Evolutionary conservation across 2,888 invertebrate genomes (phyloP), one percentile per base, ranked within the genome.

Genomic region (Rhabditoides inermis): DNA sequence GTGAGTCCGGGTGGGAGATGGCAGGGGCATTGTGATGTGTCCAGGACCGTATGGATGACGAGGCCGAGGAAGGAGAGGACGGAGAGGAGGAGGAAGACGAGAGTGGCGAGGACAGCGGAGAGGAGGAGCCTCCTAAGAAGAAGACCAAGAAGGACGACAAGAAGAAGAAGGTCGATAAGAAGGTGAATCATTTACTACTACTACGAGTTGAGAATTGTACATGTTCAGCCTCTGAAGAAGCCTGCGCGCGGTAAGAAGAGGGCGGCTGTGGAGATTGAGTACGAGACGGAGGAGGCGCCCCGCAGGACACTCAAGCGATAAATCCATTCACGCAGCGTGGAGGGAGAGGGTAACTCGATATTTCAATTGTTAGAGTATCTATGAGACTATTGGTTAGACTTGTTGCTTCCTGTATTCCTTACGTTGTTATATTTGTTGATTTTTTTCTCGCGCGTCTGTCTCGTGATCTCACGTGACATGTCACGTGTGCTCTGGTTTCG

Each of bases 231-330:
- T 23, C n/a, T 20, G 6, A n/a, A 32, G 10, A 12, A 5, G 20
- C 15, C 18, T 32, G 2, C 23, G 44, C 40, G 20, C 41, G 50
- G 45, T 47, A 63, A 65, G 53, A 56, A 58, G 52, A 49, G 61
- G 37, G 61, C 65, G 22, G 60, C 58, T 45, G 56, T 72, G 42
- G 70, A 72, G 53, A 70, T 71, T 50, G 72, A 72, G 46, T 69
- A 70, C 53, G 72, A 72, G 53, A 60, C 62, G 46, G 69, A 68
- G 50, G 25, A 53, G 1, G 56, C 59, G 51, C 55, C 59, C 32
- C 56, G 60, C 40, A 52, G 56, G 51, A 54, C 57, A 45, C 49
- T 56, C 27, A 61, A 61, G 52, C 46, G 57, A 2, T 59, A 52
- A 56, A 10, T 18, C 44, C 26, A n/a, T 40, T 30, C 36, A 40